phyloP scores from a whole-genome alignment of 1,140 invertebrate genomes.

The Leptoteleia sp. region DNA sequence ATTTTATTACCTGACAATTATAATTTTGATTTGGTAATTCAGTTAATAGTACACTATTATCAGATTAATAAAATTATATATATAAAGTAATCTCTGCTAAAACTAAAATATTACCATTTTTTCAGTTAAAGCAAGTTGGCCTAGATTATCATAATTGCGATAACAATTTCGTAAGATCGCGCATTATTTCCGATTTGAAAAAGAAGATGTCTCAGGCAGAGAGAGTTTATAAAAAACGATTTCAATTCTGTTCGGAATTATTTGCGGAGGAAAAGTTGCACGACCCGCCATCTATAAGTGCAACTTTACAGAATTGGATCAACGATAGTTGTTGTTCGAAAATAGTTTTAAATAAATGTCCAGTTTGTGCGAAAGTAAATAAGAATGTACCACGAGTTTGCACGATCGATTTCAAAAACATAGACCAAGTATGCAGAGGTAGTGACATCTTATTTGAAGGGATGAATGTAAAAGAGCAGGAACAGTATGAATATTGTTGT shows the following conservation, averaged over 20 bases:
- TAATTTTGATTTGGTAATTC: slow-evolving; percentile 85
- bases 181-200: slow-evolving; percentile 71
- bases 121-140: slow-evolving; percentile 84
- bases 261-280: slow-evolving; percentile 49
- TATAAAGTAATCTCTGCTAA: no score
- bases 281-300: slow-evolving; percentile 50
- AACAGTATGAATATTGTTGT: slow-evolving; percentile 67
- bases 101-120: slow-evolving; percentile 7
- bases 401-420: slow-evolving; percentile 38
- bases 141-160: slow-evolving; percentile 86
- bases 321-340: slow-evolving; percentile 78
- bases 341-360: slow-evolving; percentile 76
- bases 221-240: slow-evolving; percentile 60
- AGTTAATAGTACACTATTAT: neutral
- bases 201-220: slow-evolving; percentile 64
- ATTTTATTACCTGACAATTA: slow-evolving; percentile 83
- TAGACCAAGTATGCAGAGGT: slow-evolving; percentile 68
- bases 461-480: slow-evolving; percentile 32
- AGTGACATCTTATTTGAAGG: slow-evolving; percentile 72
- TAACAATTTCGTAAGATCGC: slow-evolving; percentile 78
- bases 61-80: no score
- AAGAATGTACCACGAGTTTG: slow-evolving; percentile 60
- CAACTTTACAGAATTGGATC: slow-evolving; percentile 75
- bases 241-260: slow-evolving; percentile 63
- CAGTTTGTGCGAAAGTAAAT: slow-evolving; percentile 65